Evolutionary conservation across 1,140 invertebrate species (phyloP).

Genomic region (Pseudoatta argentina): DNA sequence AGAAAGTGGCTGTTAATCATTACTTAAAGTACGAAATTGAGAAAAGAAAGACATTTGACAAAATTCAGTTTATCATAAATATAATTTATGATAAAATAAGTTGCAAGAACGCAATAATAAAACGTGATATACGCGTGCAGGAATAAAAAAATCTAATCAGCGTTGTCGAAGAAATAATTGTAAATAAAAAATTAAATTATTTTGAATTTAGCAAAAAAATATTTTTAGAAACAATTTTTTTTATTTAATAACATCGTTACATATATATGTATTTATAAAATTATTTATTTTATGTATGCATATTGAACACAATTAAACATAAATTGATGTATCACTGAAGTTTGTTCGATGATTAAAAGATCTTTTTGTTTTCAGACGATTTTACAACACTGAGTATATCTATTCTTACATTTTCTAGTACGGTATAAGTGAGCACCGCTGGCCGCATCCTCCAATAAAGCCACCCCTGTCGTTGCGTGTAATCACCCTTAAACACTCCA

Average conservation of each 20-base stretch:
- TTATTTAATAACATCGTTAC: neutral
- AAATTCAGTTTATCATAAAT: neutral
- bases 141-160: neutral
- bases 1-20: neutral
- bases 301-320: neutral
- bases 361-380: constrained; percentile 12
- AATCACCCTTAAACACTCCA: constrained; percentile 87
- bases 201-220: neutral
- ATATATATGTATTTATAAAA: neutral
- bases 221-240: neutral
- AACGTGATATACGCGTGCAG: neutral
- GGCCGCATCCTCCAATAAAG: constrained; percentile 84
- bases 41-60: neutral
- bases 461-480: constrained; percentile 85
- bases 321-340: neutral
- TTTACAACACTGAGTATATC: neutral
- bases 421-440: constrained; percentile 79
- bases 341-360: neutral
- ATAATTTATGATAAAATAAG: neutral
- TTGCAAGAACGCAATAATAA: neutral
- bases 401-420: neutral
- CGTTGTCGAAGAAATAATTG: neutral
- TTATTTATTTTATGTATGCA: neutral
- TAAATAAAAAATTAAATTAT: neutral
- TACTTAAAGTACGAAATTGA: neutral